Evolutionary conservation across 2,888 invertebrate genomes (phyloP), one percentile per base, ranked within the genome.

Genomic region (Conus canariensis): DNA sequence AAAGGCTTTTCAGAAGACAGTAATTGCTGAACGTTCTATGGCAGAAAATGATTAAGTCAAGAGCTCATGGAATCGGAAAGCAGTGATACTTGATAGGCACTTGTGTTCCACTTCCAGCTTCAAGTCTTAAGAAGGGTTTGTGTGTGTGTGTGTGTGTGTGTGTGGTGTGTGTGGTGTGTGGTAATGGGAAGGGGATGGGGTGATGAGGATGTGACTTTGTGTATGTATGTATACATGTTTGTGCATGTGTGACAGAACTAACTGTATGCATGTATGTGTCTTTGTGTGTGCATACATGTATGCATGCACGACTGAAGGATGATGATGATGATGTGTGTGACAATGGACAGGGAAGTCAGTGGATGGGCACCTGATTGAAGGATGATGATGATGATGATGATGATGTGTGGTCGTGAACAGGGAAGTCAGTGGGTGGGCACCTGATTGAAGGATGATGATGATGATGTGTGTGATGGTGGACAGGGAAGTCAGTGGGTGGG

Each of bases 391-490:
- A 45, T 45, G 45, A 45, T 45, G 45, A 64, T 64, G 60, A 4
- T 45, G 45, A 45, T 45, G 45, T 19, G 74, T 74, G 25, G 9
- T 74, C 2, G 0, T 30, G 30, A 2, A 90, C 97, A 98, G 98
- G 98, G 98, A 95, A 98, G 98, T 94, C 98, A 99, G 95, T 99
- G 99, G 99, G 98, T 99, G 5, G 99, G 99, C 90, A 99, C 99
- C 0, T 30, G 30, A 30, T 30, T 30, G 30, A 30, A 30, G 30
- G 45, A 45, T 45, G 45, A 45, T 45, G 45, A 45, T 45, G 45
- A 45, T 45, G 45, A 45, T 45, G 45, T 45, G 45, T 19, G 74
- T 74, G 74, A 8, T 74, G 22, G 45, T 45, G 45, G 45, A 90
- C 97, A 98, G 98, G 98, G 98, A 95, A 98, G 98, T 94, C 98